Conservation (phyloP, 2,797 vertebrate species). For the Lacerta bilineata region DNA sequence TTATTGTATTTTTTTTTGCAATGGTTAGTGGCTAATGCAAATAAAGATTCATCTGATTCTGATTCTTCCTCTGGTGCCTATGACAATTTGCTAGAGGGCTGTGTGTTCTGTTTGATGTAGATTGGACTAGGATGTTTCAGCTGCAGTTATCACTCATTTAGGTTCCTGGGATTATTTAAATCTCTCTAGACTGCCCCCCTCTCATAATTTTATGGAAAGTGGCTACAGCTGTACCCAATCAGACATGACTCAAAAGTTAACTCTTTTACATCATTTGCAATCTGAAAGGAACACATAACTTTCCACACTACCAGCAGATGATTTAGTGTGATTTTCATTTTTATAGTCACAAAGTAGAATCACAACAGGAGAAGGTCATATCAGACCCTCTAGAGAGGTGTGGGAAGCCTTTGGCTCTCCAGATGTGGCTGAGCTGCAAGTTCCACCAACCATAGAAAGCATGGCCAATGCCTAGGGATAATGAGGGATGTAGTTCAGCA, state of each 20-base stretch:
- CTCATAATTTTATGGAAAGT: constrained; percentile 13
- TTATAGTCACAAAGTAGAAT: not conserved
- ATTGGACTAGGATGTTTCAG: not conserved
- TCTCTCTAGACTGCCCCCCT: not conserved
- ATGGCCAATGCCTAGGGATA: too few species aligned
- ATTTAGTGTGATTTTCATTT: not conserved
- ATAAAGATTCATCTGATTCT: too few species aligned
- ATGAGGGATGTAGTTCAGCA: too few species aligned
- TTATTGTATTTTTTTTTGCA: too few species aligned
- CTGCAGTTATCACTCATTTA: constrained; percentile 17
- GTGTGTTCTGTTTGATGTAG: not conserved
- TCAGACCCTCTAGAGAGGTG: not conserved
- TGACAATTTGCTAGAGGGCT: not conserved
- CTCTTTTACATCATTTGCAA: not conserved
- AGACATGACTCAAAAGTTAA: constrained; percentile 13
- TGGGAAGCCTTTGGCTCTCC: too few species aligned
- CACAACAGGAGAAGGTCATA: not conserved
- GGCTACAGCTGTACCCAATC: constrained; percentile 16
- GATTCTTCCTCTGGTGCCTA: not conserved
- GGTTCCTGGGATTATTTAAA: constrained; percentile 15
- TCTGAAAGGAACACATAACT: not conserved
- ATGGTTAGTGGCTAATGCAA: too few species aligned
- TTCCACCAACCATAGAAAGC: too few species aligned
- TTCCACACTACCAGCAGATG: not conserved
- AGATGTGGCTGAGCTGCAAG: too few species aligned